These are phyloP conservation scores for Colletes gigas DNA, from an alignment of 1,140 invertebrate species.

Conservation along the genomic window DNA sequence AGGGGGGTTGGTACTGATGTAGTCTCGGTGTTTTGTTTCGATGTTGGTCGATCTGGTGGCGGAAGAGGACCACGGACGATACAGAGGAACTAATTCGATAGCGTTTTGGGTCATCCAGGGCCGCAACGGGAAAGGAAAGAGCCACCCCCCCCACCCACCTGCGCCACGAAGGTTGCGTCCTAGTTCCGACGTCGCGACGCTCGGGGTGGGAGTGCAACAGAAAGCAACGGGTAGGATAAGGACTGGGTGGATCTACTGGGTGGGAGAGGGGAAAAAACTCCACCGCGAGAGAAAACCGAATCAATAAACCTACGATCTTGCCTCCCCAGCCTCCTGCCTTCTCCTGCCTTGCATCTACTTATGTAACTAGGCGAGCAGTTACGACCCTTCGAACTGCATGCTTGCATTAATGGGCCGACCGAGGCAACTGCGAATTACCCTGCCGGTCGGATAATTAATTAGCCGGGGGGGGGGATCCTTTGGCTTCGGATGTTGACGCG, in stretches of 20 bases:
- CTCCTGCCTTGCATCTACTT: slow-evolving; percentile 66
- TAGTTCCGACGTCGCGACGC: slow-evolving; percentile 65
- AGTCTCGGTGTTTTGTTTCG: too few species aligned
- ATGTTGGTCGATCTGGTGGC: neutral
- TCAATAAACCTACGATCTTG: slow-evolving; percentile 75
- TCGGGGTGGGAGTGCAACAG: slow-evolving; percentile 62
- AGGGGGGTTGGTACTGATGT: too few species aligned
- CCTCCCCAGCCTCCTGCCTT: slow-evolving; percentile 47
- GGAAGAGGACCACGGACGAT: slow-evolving; percentile 8
- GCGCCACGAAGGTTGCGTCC: slow-evolving; percentile 71
- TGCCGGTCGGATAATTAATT: slow-evolving; percentile 47
- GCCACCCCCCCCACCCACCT: too few species aligned
- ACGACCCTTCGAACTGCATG: slow-evolving; percentile 40
- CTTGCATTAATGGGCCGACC: slow-evolving; percentile 47
- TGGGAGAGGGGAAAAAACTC: slow-evolving; percentile 68
- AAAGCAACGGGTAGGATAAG: slow-evolving; percentile 70
- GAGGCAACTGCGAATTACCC: slow-evolving; percentile 27
- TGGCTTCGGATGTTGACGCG: neutral
- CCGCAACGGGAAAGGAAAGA: slow-evolving; percentile 36
- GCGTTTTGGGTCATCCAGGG: slow-evolving; percentile 51
- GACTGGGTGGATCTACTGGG: slow-evolving; percentile 48
- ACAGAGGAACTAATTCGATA: slow-evolving; percentile 51
- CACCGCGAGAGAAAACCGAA: slow-evolving; percentile 73
- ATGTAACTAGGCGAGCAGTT: slow-evolving; percentile 62
- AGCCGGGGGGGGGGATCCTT: slow-evolving; percentile 2